Evolutionary conservation across 2,113 vertebrate genomes (phyloP).

Genomic region (Vidua macroura): DNA sequence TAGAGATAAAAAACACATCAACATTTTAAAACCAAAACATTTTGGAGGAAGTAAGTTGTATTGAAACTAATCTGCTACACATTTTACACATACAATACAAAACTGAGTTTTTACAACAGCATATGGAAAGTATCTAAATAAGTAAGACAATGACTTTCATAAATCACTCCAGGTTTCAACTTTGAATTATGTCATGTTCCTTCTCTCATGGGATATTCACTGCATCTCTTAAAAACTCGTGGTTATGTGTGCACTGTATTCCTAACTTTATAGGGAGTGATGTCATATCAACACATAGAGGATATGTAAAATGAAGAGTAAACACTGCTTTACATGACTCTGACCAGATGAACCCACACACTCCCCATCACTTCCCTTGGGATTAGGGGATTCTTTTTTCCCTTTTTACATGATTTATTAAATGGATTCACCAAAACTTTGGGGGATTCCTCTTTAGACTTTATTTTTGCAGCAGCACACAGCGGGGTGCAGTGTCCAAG

Average conservation of each 20-base stretch:
- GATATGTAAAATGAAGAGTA: conserved; percentile 22
- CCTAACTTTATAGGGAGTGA: conserved; percentile 70
- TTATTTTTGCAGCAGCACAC: neutral
- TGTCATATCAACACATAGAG: conserved; percentile 66
- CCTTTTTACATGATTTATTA: neutral
- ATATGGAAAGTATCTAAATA: conserved; percentile 83
- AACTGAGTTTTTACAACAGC: conserved; percentile 68
- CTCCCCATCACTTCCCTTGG: neutral
- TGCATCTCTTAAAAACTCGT: conserved; percentile 68
- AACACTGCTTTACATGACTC: conserved; percentile 16
- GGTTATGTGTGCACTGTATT: conserved; percentile 62
- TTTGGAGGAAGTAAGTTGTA: conserved; percentile 62
- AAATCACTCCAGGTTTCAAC: conserved; percentile 78
- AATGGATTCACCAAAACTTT: neutral
- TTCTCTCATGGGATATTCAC: conserved; percentile 71
- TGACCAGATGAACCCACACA: conserved; percentile 41
- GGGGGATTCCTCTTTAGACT: neutral
- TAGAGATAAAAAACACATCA: conserved; percentile 59
- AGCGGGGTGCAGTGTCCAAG: neutral
- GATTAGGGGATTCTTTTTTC: neutral
- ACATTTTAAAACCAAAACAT: conserved; percentile 69
- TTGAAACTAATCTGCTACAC: conserved; percentile 74
- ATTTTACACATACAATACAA: conserved; percentile 74
- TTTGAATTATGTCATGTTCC: conserved; percentile 76
- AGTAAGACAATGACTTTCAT: conserved; percentile 80